phyloP scores from a whole-genome alignment of 1,140 invertebrate species.

The Dysdera silvatica region DNA sequence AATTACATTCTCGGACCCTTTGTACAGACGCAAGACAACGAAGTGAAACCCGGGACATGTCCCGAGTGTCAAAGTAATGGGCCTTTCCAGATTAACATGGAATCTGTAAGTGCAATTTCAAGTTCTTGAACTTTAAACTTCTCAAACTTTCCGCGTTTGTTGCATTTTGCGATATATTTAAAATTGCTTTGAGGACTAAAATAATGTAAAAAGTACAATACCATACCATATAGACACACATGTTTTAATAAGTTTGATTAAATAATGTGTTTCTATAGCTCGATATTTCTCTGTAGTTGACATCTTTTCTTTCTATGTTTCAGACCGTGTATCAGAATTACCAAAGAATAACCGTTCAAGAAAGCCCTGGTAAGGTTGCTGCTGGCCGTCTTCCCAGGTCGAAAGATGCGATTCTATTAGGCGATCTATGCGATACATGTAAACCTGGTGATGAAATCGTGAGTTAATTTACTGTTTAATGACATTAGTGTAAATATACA shows the following conservation, averaged over 20 bases:
- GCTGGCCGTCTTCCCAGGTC: slow-evolving; percentile 95
- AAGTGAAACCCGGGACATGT: slow-evolving; percentile 92
- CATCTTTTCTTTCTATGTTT: slow-evolving; percentile 34
- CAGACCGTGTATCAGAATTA: slow-evolving; percentile 98
- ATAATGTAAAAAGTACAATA: no score
- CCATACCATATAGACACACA: no score
- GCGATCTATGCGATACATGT: slow-evolving; percentile 91
- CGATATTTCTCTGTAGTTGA: no score
- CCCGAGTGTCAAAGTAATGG: slow-evolving; percentile 95
- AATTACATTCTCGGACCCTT: slow-evolving; percentile 92
- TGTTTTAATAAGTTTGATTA: no score
- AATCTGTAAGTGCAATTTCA: slow-evolving; percentile 63
- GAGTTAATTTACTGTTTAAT: no score
- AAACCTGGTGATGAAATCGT: slow-evolving; percentile 98
- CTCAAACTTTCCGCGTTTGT: no score
- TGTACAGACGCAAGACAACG: slow-evolving; percentile 81
- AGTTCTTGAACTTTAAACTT: no score
- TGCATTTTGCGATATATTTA: no score
- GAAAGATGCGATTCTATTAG: slow-evolving; percentile 91
- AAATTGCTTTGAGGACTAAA: no score
- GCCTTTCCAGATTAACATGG: slow-evolving; percentile 69
- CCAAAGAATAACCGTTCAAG: slow-evolving; percentile 95
- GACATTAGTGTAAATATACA: no score
- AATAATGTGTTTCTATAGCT: no score
- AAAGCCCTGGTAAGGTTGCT: slow-evolving; percentile 80